Percentiles rank a stretch among this genome's conserved stretches.
phyloP scores from a whole-genome alignment of 92 coral and sea anemone genomes.

The Pocillopora meandrina region DNA sequence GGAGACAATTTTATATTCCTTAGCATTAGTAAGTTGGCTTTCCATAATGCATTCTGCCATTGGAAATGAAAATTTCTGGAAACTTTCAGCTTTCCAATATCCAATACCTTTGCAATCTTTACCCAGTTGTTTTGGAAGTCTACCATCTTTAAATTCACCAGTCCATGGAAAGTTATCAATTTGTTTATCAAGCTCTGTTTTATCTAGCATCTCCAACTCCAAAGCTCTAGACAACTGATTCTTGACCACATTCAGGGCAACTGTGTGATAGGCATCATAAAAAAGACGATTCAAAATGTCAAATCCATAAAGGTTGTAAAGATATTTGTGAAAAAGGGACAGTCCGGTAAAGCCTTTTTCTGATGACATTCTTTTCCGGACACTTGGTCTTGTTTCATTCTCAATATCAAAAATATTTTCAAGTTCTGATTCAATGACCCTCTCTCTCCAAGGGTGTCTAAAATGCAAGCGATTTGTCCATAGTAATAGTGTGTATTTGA shows the following conservation, averaged over 20 bases:
- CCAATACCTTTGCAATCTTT: slow-evolving; percentile 68
- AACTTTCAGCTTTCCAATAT: slow-evolving; percentile 72
- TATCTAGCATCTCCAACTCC: slow-evolving; percentile 48
- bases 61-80: slow-evolving; percentile 67
- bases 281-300: slow-evolving; percentile 62
- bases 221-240: slow-evolving; percentile 50
- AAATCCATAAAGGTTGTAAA: slow-evolving; percentile 76
- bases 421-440: slow-evolving; percentile 47
- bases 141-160: slow-evolving; percentile 53
- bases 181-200: slow-evolving; percentile 51
- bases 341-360: slow-evolving; percentile 67
- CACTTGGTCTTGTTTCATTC: slow-evolving; percentile 55
- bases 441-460: slow-evolving; percentile 58
- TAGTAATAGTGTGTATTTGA: slow-evolving; percentile 60
- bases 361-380: slow-evolving; percentile 57
- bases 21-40: not conserved
- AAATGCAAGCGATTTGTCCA: slow-evolving; percentile 62
- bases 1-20: slow-evolving; percentile 59
- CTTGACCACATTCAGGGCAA: slow-evolving; percentile 67
- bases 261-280: slow-evolving; percentile 68
- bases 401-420: slow-evolving; percentile 51
- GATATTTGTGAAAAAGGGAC: slow-evolving; percentile 61
- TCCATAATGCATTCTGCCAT: slow-evolving; percentile 66
- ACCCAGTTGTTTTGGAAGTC: slow-evolving; percentile 40
- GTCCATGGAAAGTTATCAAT: slow-evolving; percentile 71